Evolutionary conservation across 2,888 invertebrate species (phyloP).

Genomic region (Ptychoptera albimana): DNA sequence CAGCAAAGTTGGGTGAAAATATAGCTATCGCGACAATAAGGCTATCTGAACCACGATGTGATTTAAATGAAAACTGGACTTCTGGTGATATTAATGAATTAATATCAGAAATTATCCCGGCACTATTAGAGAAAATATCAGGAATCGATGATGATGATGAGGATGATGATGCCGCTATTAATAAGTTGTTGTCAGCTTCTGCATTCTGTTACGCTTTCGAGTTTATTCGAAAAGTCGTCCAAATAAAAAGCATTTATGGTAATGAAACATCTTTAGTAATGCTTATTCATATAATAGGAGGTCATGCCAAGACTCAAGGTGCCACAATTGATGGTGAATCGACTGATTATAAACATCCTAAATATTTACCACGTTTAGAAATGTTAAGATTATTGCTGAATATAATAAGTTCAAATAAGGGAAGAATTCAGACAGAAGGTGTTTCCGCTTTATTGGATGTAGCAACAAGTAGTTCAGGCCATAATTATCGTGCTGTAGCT

Average conservation of each 20-base stretch:
- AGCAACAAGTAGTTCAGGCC: conserved; percentile 56
- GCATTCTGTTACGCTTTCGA: conserved; percentile 74
- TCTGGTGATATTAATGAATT: conserved; percentile 47
- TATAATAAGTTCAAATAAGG: conserved; percentile 51
- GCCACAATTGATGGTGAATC: conserved; percentile 23
- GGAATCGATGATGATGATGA: conserved; percentile 22
- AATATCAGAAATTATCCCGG: conserved; percentile 43
- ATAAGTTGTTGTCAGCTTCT: conserved; percentile 35
- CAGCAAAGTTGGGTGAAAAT: conserved; percentile 36
- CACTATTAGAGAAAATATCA: conserved; percentile 34
- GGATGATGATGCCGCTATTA: conserved; percentile 15
- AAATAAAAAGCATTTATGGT: conserved; percentile 31
- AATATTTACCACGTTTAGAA: conserved; percentile 62
- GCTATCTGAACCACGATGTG: conserved; percentile 64
- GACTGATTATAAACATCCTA: conserved; percentile 49
- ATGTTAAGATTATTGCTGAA: conserved; percentile 68
- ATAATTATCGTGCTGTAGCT: conserved; percentile 42
- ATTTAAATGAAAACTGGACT: conserved; percentile 61
- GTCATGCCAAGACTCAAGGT: conserved; percentile 52
- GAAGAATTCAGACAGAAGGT: conserved; percentile 61
- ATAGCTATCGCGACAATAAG: conserved; percentile 58
- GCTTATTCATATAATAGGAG: conserved; percentile 47
- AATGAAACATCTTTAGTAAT: conserved; percentile 41
- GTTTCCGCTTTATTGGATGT: conserved; percentile 67
- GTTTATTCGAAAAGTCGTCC: conserved; percentile 47